phyloP scores from a whole-genome alignment of 1,140 invertebrate species.

The Manduca sexta region DNA sequence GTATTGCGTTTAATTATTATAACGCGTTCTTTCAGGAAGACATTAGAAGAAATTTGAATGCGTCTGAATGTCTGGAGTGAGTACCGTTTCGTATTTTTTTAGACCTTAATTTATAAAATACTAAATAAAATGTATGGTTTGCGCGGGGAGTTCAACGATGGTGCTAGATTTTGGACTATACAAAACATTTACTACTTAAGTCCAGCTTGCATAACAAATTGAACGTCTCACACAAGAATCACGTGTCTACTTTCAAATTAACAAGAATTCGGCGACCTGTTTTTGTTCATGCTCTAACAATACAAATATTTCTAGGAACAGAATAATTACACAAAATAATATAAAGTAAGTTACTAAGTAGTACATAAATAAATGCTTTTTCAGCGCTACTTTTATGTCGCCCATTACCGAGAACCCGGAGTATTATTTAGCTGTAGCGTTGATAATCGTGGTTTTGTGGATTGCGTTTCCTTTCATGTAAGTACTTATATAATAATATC shows the following conservation, averaged over 20 bases:
- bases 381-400: constrained; percentile 43
- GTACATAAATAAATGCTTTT: constrained; percentile 15
- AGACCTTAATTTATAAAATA: neutral
- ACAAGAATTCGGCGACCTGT: too few species aligned
- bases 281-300: neutral
- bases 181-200: too few species aligned
- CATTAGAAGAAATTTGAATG: neutral
- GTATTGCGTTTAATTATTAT: too few species aligned
- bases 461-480: constrained; percentile 53
- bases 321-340: too few species aligned
- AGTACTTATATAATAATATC: constrained; percentile 32
- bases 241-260: too few species aligned
- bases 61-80: constrained; percentile 7
- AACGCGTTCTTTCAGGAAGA: neutral
- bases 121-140: neutral
- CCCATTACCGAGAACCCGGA: constrained; percentile 40
- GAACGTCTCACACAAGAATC: too few species aligned
- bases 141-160: neutral
- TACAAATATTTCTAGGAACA: too few species aligned
- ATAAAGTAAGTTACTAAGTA: neutral
- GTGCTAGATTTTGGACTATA: too few species aligned
- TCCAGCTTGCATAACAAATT: too few species aligned
- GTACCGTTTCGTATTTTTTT: neutral
- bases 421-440: constrained; percentile 41
- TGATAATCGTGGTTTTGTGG: constrained; percentile 48